phyloP scores from a whole-genome alignment of 2,888 invertebrate genomes.

The Atrina japonica region DNA sequence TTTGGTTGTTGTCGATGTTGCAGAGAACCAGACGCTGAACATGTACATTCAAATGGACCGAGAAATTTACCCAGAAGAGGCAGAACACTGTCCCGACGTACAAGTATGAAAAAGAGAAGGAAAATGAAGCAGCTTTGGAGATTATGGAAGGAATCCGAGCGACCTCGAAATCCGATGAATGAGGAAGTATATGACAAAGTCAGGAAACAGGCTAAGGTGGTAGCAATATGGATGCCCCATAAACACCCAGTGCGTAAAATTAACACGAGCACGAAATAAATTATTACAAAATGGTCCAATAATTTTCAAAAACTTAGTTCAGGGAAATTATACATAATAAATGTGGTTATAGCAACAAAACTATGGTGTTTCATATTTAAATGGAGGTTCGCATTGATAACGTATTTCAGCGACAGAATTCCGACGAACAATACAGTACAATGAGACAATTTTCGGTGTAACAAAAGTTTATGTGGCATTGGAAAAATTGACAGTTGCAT shows the following conservation, averaged over 20 bases:
- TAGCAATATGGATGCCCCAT: slow-evolving; percentile 33
- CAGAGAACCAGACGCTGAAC: slow-evolving; percentile 26
- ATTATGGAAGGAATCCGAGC: slow-evolving; percentile 9
- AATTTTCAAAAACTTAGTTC: no score
- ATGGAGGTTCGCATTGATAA: no score
- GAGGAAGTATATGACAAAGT: slow-evolving; percentile 31
- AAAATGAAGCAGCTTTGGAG: slow-evolving; percentile 11
- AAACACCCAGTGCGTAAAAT: slow-evolving; percentile 13
- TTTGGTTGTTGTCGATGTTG: slow-evolving; percentile 41
- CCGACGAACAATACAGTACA: no score
- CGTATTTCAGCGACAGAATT: no score
- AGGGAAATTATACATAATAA: no score
- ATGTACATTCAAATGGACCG: slow-evolving; percentile 12
- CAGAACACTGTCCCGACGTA: slow-evolving; percentile 5
- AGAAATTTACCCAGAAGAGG: not conserved
- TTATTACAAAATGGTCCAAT: not conserved
- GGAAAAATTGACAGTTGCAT: no score
- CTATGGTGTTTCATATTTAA: no score
- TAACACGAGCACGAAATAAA: slow-evolving; percentile 40
- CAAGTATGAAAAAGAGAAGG: slow-evolving; percentile 23
- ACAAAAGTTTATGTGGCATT: no score
- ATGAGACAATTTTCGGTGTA: no score
- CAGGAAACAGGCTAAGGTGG: slow-evolving; percentile 21
- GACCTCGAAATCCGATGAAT: slow-evolving; percentile 24
- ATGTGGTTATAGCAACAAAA: no score